Percentiles rank a stretch among this genome's conserved stretches.
phyloP scores from a whole-genome alignment of 2,113 vertebrate species.

The Fukomys damarensis region DNA sequence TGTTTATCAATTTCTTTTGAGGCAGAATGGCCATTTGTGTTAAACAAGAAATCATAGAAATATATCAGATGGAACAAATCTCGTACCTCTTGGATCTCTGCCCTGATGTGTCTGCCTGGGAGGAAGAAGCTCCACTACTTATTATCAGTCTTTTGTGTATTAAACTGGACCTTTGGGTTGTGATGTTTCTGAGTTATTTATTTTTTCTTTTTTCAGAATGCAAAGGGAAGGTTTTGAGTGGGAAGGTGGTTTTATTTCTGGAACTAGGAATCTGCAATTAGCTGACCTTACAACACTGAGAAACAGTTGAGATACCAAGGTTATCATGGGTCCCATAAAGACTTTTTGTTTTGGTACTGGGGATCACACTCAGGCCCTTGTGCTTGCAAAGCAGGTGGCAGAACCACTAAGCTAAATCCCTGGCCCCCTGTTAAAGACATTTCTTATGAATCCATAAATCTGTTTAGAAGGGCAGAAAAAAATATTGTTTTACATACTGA shows the following conservation, averaged over 20 bases:
- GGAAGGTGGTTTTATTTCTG: neutral
- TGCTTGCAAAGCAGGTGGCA: no score
- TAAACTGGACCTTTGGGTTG: neutral
- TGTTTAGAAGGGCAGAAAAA: slow-evolving; percentile 23
- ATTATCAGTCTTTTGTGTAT: neutral
- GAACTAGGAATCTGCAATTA: slow-evolving; percentile 9
- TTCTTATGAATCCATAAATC: neutral
- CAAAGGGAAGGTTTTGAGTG: neutral
- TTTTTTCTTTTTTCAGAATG: neutral
- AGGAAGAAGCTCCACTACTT: neutral
- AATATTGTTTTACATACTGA: neutral
- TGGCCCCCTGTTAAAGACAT: no score
- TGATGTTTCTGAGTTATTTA: neutral
- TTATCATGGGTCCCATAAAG: neutral
- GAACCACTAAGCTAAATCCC: no score
- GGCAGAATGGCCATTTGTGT: neutral
- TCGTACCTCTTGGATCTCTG: neutral
- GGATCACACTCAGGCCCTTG: no score
- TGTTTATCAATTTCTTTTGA: neutral
- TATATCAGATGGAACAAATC: neutral
- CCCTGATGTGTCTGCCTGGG: neutral
- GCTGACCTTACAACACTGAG: neutral
- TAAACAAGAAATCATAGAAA: slow-evolving; percentile 20
- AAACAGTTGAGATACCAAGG: neutral
- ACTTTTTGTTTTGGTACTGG: no score